Evolutionary conservation across 1,140 invertebrate genomes (phyloP), one percentile per base, ranked within the genome.

Genomic region (Scaptomyza hsui): DNA sequence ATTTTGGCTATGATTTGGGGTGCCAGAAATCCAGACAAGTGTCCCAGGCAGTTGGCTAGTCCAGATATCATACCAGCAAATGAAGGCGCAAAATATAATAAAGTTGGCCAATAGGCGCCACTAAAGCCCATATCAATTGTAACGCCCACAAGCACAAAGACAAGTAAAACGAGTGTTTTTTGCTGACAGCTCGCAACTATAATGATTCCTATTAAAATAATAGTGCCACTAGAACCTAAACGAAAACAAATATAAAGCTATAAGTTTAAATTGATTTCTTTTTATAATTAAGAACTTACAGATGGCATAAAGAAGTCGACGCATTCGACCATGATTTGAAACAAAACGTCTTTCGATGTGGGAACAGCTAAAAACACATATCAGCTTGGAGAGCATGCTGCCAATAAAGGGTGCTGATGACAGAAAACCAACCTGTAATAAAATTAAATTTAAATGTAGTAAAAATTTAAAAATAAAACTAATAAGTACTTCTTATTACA

Each of bases 21-120:
- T 2, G 79, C 72, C n/a, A 85, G 12, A 62, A 90, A 88, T 15
- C 89, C 89, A n/a, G 75, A 76, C 0, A 78, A 55, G 21, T 83
- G 83, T 0, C 71, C 82, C 24, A 85, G 12, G 15, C 76, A 61
- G 42, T 91, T 91, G 35, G 89, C 74, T 5, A 89, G 19, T 1
- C 89, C 89, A 1, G 86, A 78, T 4, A 91, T 52, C 0, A 91
- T 44, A 1, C 89, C 89, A 0, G 89, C 74, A 73, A 78, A 91
- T 0, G 89, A 78, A 6, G 89, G 89, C 9, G 86, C 89, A 39
- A 91, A 78, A 29, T 85, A 88, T 5, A 91, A 59, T 12, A 89
- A 51, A 26, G 78, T 89, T 4, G 86, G 78, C 89, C 89, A 91
- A 53, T 91, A 91, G 16, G 53, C 72, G 21, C 53, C 80, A 45